Base-by-base conservation (phyloP, 2,888 invertebrate genomes). In the Tenthredo notha region DNA sequence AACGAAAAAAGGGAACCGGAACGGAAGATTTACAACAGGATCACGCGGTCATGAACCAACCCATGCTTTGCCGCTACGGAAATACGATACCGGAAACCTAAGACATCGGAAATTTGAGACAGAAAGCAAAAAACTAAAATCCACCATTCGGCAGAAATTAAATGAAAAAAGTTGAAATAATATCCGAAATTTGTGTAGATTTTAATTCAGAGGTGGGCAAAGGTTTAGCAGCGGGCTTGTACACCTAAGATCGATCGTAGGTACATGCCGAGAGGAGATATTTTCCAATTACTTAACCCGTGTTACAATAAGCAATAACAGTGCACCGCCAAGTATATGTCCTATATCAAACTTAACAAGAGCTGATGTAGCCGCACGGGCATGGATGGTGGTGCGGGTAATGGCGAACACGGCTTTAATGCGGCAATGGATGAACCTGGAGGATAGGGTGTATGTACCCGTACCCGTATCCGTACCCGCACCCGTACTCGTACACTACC, bases 321-420 rank as follows among this genome's bases (percentile, higher is more conserved):
- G 25, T 65, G 65, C 78, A 67, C 77, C 77, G 77, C 84, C 72
- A 78, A 84, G 77, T 84, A 74, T 47, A 61, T 67, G 78, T 84
- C 84, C 84, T 84, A 84, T 84, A 90, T 90, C 89, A 90, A 85
- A 88, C 85, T 85, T 86, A 89, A 90, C 89, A 88, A 87, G 89
- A 88, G 85, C 84, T 83, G 84, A 85, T 85, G 84, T 78, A 78
- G 78, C 78, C 74, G 78, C 84, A 86, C 85, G 85, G 86, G 83
- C 67, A 67, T 70, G 67, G 47, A 70, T 47, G 67, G 83, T 83
- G 83, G 83, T 83, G 85, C 85, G 84, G 87, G 77, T 89, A 90
- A 91, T 88, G 88, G 88, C 82, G 84, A 87, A 84, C 86, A 84
- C 87, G 86, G 84, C 80, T 85, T 61, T 80, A 85, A 85, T 37